Evolutionary conservation across 2,797 vertebrate genomes (phyloP), one percentile per base, ranked within the genome.

Genomic region (Threskiornis aethiopicus): DNA sequence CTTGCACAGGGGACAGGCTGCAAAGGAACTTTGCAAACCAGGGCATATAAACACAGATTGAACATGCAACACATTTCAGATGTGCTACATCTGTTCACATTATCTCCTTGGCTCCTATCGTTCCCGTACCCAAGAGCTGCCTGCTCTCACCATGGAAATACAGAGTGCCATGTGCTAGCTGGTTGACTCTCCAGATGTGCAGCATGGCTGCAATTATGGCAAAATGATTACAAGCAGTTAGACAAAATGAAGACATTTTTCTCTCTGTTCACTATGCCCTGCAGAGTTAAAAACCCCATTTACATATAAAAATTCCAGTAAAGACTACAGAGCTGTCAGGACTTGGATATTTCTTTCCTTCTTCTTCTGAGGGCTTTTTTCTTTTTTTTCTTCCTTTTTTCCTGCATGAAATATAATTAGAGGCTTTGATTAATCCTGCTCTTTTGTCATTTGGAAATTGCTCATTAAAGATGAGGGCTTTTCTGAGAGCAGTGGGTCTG

Each of bases 371-470:
- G 6, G 11, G 25, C 2, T 58, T 75, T 84, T 64, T 70, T 18
- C 21, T 5, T 13, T 29, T 18, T 13, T 11, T 37, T 24, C 6
- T 5, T 19, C 6, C 18, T 39, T 39, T 31, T 28, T 9, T 19
- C 41, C 92, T 92, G 66, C 78, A 88, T 82, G 91, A 93, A 97
- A 87, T 78, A 82, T 96, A 97, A 98, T 98, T 96, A 97, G 96
- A 91, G 70, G 77, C 92, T 97, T 95, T 97, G 96, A 97, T 97
- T 97, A 97, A 97, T 94, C 96, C 93, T 89, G 86, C 72, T 93
- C 90, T 94, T 97, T 95, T 95, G 96, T 96, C 95, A 91, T 97
- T 75, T 87, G 84, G 93, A 97, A 96, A 97, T 91, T 91, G 94
- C 93, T 97, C 94, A 96, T 97, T 96, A 96, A 97, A 97, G 95